Percentiles rank a stretch among this genome's conserved stretches.
phyloP scores from a whole-genome alignment of 2,888 invertebrate species.

The Empis stercorea region DNA sequence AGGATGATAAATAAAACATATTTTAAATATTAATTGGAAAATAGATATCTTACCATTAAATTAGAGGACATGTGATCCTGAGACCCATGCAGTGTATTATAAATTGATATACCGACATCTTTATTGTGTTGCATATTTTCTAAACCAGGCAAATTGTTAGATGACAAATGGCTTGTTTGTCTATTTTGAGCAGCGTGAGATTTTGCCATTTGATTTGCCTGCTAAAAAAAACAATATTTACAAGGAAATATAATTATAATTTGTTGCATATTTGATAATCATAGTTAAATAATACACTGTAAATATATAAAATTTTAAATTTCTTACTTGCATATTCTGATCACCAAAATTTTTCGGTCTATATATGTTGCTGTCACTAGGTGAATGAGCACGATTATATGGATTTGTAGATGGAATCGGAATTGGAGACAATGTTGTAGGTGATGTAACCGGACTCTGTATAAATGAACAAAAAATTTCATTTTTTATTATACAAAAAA shows the following conservation, averaged over 20 bases:
- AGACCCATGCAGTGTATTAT: too few species aligned
- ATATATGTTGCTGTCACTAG: slow-evolving; percentile 16
- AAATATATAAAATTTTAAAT: neutral
- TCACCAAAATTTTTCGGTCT: slow-evolving; percentile 15
- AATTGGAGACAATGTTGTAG: slow-evolving; percentile 56
- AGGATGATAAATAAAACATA: too few species aligned
- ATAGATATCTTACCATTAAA: too few species aligned
- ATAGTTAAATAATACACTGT: too few species aligned
- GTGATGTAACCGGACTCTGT: slow-evolving; percentile 56
- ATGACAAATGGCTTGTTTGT: slow-evolving; percentile 28
- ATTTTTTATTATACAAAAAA: too few species aligned
- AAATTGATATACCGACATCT: slow-evolving; percentile 4
- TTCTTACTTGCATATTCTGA: slow-evolving; percentile 11
- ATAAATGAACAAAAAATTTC: slow-evolving; percentile 2
- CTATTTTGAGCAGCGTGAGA: too few species aligned
- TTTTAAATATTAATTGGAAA: too few species aligned
- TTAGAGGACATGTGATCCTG: too few species aligned
- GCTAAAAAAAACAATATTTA: too few species aligned
- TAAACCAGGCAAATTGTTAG: slow-evolving; percentile 24
- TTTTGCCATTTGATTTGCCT: too few species aligned
- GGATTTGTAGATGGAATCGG: slow-evolving; percentile 43
- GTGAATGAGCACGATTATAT: slow-evolving; percentile 21
- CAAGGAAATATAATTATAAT: too few species aligned
- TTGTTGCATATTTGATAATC: too few species aligned
- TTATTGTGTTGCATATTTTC: slow-evolving; percentile 6